A percentile compares a stretch with the other conserved stretches of the same genome.
Evolutionary conservation across 1,140 invertebrate genomes (phyloP).

Genomic region (Trichonephila clavata): DNA sequence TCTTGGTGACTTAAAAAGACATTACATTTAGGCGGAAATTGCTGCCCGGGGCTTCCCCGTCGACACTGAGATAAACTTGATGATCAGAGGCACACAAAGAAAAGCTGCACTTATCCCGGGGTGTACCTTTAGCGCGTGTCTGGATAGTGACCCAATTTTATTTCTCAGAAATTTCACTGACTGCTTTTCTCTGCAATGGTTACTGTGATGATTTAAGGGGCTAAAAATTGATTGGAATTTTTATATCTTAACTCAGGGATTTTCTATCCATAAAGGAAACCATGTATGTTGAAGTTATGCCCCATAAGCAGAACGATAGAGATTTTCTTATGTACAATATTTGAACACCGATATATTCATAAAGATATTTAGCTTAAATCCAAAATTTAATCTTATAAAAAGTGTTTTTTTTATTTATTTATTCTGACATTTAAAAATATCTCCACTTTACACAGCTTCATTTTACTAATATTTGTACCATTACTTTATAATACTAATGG

Average conservation of each 20-base stretch:
- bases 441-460: too few relatives aligned
- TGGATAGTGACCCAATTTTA: constrained; percentile 59
- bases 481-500: too few relatives aligned
- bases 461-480: too few relatives aligned
- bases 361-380: too few relatives aligned
- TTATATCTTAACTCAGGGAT: constrained; percentile 4
- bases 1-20: constrained; percentile 76
- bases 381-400: too few relatives aligned
- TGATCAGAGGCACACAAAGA: constrained; percentile 56
- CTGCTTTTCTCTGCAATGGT: background rate
- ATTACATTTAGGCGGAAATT: constrained; percentile 76
- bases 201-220: constrained; percentile 38
- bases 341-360: too few relatives aligned
- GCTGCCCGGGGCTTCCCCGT: constrained; percentile 61
- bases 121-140: background rate
- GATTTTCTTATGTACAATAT: too few relatives aligned
- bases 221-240: constrained; percentile 39
- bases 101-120: constrained; percentile 7
- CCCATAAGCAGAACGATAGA: too few relatives aligned
- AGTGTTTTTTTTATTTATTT: too few relatives aligned
- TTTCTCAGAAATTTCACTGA: background rate
- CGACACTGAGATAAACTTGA: constrained; percentile 72
- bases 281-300: too few relatives aligned
- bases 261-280: background rate
- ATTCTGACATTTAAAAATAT: too few relatives aligned